Percentiles rank a stretch among this genome's conserved stretches.
Conservation (phyloP, 2,797 vertebrate genomes). For the Acipenser ruthenus region DNA sequence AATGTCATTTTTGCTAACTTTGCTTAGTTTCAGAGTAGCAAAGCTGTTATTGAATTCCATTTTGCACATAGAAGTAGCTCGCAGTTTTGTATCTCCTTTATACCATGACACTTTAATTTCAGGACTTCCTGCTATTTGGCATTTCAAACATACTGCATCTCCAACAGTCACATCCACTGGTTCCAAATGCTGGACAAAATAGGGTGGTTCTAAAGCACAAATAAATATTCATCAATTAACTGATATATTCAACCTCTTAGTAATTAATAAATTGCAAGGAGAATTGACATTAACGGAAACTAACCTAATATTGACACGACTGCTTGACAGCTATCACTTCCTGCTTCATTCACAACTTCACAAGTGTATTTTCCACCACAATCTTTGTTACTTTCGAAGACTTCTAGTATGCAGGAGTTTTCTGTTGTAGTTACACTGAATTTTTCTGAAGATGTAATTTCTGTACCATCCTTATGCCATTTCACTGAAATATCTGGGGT, state of each 20-base stretch:
- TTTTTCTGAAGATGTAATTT: slow-evolving; percentile 77
- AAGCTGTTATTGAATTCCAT: slow-evolving; percentile 81
- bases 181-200: slow-evolving; percentile 79
- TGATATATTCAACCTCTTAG: background rate
- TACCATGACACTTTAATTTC: slow-evolving; percentile 96
- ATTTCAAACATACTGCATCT: slow-evolving; percentile 85
- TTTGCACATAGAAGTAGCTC: slow-evolving; percentile 80
- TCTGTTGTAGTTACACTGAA: slow-evolving; percentile 88
- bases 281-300: slow-evolving; percentile 36
- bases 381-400: slow-evolving; percentile 78
- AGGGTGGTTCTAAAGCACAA: slow-evolving; percentile 76
- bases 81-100: slow-evolving; percentile 92
- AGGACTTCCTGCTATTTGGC: slow-evolving; percentile 83
- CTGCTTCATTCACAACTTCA: slow-evolving; percentile 85
- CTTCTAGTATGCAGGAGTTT: slow-evolving; percentile 89
- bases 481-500: slow-evolving; percentile 84
- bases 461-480: slow-evolving; percentile 81
- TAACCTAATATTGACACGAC: slow-evolving; percentile 81
- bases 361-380: slow-evolving; percentile 82
- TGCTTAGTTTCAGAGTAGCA: slow-evolving; percentile 86
- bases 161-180: slow-evolving; percentile 84
- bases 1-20: slow-evolving; percentile 69
- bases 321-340: slow-evolving; percentile 75
- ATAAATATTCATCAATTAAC: slow-evolving; percentile 13
- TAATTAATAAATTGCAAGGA: background rate